Conservation (phyloP, 2,888 invertebrate genomes). For the Drosophila fulvimacula region DNA sequence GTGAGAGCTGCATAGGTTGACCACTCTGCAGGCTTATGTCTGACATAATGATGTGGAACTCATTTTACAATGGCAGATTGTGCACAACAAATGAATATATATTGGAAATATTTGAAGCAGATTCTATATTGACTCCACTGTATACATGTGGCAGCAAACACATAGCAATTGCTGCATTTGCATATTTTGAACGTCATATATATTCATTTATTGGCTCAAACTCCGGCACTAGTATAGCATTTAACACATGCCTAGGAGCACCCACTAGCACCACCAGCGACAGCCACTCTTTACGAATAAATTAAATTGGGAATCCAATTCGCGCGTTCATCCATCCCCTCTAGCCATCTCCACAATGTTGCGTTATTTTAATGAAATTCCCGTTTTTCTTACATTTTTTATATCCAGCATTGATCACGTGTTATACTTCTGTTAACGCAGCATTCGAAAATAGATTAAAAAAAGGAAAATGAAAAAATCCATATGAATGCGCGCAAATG, state of each 20-base stretch:
- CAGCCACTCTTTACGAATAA: slow-evolving; percentile 47
- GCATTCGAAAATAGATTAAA: slow-evolving; percentile 20
- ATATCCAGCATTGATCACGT: slow-evolving; percentile 27
- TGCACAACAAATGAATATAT: neutral
- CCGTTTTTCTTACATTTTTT: slow-evolving; percentile 18
- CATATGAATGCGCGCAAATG: slow-evolving; percentile 35
- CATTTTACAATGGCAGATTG: neutral
- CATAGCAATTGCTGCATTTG: slow-evolving; percentile 29
- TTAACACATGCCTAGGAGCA: slow-evolving; percentile 55
- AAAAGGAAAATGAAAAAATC: slow-evolving; percentile 8
- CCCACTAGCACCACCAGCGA: slow-evolving; percentile 6
- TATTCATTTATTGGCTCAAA: slow-evolving; percentile 60
- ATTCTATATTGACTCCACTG: neutral
- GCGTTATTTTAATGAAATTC: slow-evolving; percentile 62
- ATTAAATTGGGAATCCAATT: slow-evolving; percentile 61
- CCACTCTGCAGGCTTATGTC: neutral
- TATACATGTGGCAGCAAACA: neutral
- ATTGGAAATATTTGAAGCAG: neutral
- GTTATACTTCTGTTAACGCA: slow-evolving; percentile 32
- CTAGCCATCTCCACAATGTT: slow-evolving; percentile 28
- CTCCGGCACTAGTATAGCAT: slow-evolving; percentile 38
- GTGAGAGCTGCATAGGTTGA: slow-evolving; percentile 18
- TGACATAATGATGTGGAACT: neutral
- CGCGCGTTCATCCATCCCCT: slow-evolving; percentile 31
- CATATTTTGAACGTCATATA: slow-evolving; percentile 62